phyloP scores from a whole-genome alignment of 2,888 invertebrate species.

The Uloborus plumipes region DNA sequence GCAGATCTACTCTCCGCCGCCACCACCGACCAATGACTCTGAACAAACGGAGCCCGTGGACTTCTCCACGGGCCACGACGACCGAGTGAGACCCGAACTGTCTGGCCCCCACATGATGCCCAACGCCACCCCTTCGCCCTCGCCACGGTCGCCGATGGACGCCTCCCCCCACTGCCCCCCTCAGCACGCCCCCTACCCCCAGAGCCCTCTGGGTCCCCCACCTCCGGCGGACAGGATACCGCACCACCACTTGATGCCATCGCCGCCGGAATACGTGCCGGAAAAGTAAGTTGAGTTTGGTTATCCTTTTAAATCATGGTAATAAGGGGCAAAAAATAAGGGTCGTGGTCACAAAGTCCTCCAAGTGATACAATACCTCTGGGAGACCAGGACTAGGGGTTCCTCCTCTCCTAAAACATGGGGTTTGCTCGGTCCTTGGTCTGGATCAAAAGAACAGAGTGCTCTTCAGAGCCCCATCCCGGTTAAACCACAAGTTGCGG shows the following conservation, averaged over 20 bases:
- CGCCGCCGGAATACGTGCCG: slow-evolving; percentile 50
- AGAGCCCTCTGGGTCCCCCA: slow-evolving; percentile 27
- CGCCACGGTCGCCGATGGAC: slow-evolving; percentile 34
- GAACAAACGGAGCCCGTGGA: slow-evolving; percentile 81
- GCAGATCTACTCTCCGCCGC: slow-evolving; percentile 43
- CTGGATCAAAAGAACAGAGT: too few relatives aligned
- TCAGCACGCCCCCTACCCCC: slow-evolving; percentile 35
- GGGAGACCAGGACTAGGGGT: too few relatives aligned
- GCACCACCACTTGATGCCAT: slow-evolving; percentile 45
- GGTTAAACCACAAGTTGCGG: too few relatives aligned
- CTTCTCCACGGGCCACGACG: slow-evolving; percentile 74
- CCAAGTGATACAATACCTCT: too few relatives aligned
- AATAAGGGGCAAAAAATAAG: too few relatives aligned
- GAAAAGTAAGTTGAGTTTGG: slow-evolving; percentile 45
- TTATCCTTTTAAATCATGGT: too few relatives aligned
- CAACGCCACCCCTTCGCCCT: slow-evolving; percentile 29
- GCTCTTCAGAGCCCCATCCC: too few relatives aligned
- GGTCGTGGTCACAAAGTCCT: too few relatives aligned
- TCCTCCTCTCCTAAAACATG: too few relatives aligned
- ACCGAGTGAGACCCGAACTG: slow-evolving; percentile 27
- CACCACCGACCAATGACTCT: slow-evolving; percentile 62
- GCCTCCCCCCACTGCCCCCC: slow-evolving; percentile 30
- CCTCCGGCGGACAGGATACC: slow-evolving; percentile 31
- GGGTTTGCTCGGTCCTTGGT: too few relatives aligned
- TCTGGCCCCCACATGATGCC: slow-evolving; percentile 24